phyloP scores from a whole-genome alignment of 2,797 vertebrate species.

The Molossus alvarezi region DNA sequence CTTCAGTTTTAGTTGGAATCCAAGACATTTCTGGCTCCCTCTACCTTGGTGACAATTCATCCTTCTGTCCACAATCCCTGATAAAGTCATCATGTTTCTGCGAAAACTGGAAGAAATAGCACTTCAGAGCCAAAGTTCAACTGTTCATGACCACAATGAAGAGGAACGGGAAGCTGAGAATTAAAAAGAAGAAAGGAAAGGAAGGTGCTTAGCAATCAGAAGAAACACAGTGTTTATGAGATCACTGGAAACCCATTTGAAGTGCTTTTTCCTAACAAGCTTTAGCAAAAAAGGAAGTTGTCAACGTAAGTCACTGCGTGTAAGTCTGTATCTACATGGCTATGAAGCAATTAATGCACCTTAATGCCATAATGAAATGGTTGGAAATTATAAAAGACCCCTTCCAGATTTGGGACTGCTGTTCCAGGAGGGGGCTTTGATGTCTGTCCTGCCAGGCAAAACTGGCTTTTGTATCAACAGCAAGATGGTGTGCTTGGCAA shows the following conservation, averaged over 20 bases:
- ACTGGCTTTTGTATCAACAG: conserved; percentile 41
- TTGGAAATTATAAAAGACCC: conserved; percentile 59
- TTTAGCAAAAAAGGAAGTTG: conserved; percentile 80
- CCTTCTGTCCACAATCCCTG: conserved; percentile 48
- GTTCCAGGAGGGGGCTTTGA: conserved; percentile 55
- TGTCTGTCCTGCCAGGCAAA: conserved; percentile 41
- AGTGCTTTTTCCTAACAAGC: conserved; percentile 81
- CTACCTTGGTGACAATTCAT: not conserved
- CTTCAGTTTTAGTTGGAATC: conserved; percentile 8
- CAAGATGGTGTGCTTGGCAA: conserved; percentile 26
- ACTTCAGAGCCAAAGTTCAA: conserved; percentile 73
- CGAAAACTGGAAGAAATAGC: conserved; percentile 25
- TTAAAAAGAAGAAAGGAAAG: conserved; percentile 80
- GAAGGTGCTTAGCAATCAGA: conserved; percentile 82
- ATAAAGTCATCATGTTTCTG: conserved; percentile 51
- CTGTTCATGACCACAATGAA: conserved; percentile 71
- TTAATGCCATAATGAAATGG: conserved; percentile 77
- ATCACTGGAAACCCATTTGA: conserved; percentile 81
- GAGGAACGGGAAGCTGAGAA: conserved; percentile 74
- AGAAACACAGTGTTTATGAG: conserved; percentile 78
- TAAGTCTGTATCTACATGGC: conserved; percentile 47
- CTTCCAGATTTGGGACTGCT: not conserved
- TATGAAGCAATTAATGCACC: conserved; percentile 75
- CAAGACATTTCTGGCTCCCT: conserved; percentile 21
- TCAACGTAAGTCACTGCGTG: conserved; percentile 78